Conservation (phyloP, 2,888 invertebrate species). For the Timema cristinae region DNA sequence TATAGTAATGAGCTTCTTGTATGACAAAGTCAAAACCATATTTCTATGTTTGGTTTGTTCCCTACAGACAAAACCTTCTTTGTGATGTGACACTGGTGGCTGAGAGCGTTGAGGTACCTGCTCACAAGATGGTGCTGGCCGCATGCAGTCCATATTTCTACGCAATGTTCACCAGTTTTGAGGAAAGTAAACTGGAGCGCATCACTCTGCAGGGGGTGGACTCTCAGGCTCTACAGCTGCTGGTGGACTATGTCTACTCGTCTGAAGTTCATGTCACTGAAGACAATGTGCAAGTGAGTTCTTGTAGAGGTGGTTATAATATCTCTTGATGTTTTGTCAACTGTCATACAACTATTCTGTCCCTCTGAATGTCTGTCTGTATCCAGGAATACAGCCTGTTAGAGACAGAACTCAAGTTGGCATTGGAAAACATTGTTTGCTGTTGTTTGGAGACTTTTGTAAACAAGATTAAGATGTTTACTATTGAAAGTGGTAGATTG, state of each 20-base stretch:
- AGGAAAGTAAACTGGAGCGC: constrained; percentile 79
- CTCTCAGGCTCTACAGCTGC: constrained; percentile 73
- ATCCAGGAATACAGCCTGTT: too few relatives aligned
- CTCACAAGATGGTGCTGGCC: constrained; percentile 90
- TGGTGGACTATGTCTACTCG: constrained; percentile 89
- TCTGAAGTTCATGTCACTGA: constrained; percentile 86
- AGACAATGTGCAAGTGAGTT: constrained; percentile 76
- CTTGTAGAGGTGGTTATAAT: too few relatives aligned
- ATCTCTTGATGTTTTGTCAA: too few relatives aligned
- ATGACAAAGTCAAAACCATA: too few relatives aligned
- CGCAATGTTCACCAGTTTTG: constrained; percentile 94
- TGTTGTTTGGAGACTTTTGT: too few relatives aligned
- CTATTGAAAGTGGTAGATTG: too few relatives aligned
- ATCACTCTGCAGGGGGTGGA: constrained; percentile 87
- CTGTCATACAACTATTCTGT: too few relatives aligned
- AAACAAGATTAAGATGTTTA: too few relatives aligned
- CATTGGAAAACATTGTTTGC: too few relatives aligned
- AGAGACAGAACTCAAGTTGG: too few relatives aligned
- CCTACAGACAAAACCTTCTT: constrained; percentile 68
- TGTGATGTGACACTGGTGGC: constrained; percentile 86
- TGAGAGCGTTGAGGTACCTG: constrained; percentile 72
- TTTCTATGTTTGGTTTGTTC: constrained; percentile 22
- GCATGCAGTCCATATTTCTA: constrained; percentile 93
- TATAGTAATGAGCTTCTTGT: too few relatives aligned
- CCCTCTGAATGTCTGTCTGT: too few relatives aligned